These are phyloP conservation scores for Cheilosia scutellata DNA, from an alignment of 2,888 invertebrate genomes.

Conservation along the genomic window DNA sequence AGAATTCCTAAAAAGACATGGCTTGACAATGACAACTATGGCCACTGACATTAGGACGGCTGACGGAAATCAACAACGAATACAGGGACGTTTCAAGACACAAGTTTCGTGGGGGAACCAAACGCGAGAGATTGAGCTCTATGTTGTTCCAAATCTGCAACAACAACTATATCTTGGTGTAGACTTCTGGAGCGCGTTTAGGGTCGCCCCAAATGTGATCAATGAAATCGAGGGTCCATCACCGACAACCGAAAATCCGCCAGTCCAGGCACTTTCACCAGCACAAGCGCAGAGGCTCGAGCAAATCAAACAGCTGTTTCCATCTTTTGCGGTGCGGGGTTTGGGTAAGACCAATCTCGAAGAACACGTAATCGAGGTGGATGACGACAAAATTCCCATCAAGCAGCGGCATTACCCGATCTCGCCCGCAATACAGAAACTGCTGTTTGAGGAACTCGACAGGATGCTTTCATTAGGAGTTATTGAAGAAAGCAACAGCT, in stretches of 20 bases:
- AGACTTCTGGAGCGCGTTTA: background rate
- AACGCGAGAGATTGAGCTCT: background rate
- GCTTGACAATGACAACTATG: background rate
- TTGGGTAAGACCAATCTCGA: background rate
- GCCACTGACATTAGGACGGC: background rate
- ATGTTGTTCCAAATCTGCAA: background rate
- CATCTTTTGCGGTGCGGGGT: background rate
- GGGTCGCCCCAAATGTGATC: background rate
- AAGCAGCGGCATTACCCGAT: constrained; percentile 15
- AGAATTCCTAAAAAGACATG: too few species aligned
- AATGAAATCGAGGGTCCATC: background rate
- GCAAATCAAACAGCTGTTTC: background rate
- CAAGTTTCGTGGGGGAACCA: background rate
- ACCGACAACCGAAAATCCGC: background rate
- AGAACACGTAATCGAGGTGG: background rate
- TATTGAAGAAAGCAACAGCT: background rate
- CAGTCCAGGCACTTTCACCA: background rate
- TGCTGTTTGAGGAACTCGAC: background rate
- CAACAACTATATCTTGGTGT: background rate
- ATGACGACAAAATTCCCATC: background rate
- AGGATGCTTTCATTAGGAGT: background rate
- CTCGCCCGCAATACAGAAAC: background rate
- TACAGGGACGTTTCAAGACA: too few species aligned
- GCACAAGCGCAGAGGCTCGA: background rate
- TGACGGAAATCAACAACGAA: background rate